Conservation (phyloP, 35 echinoderm and acorn worm species). For the Apostichopus parvimensis region DNA sequence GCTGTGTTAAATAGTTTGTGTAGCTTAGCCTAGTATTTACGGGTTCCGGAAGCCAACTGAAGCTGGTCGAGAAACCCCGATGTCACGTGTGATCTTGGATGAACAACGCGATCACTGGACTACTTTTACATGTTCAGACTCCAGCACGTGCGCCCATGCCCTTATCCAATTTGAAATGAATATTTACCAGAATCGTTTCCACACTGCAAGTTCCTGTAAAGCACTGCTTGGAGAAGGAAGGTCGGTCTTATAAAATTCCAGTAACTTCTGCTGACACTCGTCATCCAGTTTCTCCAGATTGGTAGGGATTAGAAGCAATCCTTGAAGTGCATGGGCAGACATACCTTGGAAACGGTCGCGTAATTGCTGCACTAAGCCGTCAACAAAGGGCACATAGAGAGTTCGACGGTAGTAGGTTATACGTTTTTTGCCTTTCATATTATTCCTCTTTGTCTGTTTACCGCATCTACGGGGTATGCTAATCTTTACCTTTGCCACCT, state of each 20-base stretch:
- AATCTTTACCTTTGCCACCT: too few relatives aligned
- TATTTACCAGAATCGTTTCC: conserved; percentile 42
- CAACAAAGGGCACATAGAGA: conserved; percentile 52
- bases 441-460: conserved; percentile 33
- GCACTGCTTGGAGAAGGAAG: conserved; percentile 9
- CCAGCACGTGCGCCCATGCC: too few relatives aligned
- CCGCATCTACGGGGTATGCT: too few relatives aligned
- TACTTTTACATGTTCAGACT: too few relatives aligned
- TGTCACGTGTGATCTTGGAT: too few relatives aligned
- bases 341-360: conserved; percentile 11
- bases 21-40: too few relatives aligned
- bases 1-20: too few relatives aligned
- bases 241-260: conserved; percentile 30
- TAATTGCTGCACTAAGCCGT: conserved; percentile 28
- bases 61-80: too few relatives aligned
- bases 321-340: conserved; percentile 30
- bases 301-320: conserved; percentile 16
- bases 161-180: too few relatives aligned
- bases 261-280: background rate
- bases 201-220: conserved; percentile 47
- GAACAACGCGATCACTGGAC: too few relatives aligned
- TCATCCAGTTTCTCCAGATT: conserved; percentile 6
- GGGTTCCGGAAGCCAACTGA: too few relatives aligned
- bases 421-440: conserved; percentile 36
- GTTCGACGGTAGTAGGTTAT: background rate